Conservation (phyloP, 2,797 vertebrate genomes). For the Helostoma temminkii region DNA sequence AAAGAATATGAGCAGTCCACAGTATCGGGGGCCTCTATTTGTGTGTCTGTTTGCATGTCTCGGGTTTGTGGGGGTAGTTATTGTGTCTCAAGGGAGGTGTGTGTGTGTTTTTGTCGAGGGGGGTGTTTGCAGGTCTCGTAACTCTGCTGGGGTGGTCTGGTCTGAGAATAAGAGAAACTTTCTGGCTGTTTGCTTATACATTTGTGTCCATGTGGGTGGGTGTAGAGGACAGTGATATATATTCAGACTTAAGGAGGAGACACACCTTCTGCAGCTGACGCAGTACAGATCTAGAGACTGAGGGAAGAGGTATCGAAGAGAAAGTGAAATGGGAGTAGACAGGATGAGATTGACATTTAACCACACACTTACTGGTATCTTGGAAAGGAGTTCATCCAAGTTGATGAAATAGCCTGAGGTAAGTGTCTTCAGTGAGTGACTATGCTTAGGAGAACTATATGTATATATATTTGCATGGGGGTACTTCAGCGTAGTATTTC, state of each 20-base stretch:
- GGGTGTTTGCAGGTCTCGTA: constrained; percentile 72
- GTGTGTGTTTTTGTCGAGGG: constrained; percentile 61
- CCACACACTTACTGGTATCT: not conserved
- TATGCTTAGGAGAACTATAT: not conserved
- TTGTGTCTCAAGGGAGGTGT: constrained; percentile 69
- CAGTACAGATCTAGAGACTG: constrained; percentile 16
- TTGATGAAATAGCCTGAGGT: constrained; percentile 51
- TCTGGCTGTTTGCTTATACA: constrained; percentile 20
- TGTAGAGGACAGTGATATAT: constrained; percentile 24
- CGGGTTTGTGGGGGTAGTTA: constrained; percentile 34
- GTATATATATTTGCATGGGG: no score
- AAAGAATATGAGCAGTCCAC: constrained; percentile 24
- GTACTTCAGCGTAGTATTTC: not conserved
- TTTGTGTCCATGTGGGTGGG: constrained; percentile 29
- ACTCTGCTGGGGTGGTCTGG: constrained; percentile 77
- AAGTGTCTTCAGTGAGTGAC: constrained; percentile 20
- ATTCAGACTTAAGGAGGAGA: constrained; percentile 34
- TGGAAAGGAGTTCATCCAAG: constrained; percentile 10
- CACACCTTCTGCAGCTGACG: constrained; percentile 30
- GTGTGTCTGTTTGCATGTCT: constrained; percentile 47
- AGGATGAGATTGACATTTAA: constrained; percentile 10
- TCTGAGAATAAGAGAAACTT: constrained; percentile 44
- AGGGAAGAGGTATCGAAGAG: constrained; percentile 12
- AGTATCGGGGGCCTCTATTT: constrained; percentile 32
- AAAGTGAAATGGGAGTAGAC: constrained; percentile 14